Base-by-base conservation (phyloP, 2,113 vertebrate genomes). In the Osmerus mordax region DNA sequence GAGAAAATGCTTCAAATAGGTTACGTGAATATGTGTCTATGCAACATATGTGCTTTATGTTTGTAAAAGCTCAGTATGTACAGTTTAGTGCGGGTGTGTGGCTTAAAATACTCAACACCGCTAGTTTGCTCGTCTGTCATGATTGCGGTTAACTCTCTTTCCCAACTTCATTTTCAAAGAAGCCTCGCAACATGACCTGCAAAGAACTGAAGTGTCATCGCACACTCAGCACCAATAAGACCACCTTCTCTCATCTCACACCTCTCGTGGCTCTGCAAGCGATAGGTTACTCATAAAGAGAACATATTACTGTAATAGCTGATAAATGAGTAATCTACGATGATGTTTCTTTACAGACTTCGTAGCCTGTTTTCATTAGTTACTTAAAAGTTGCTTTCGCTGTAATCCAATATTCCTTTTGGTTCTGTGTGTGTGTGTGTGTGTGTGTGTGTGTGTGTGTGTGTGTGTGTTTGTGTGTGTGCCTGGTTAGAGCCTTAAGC, bases 161-260 rank as follows among this genome's bases (percentile, higher is more conserved):
- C n/a, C 64, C 11, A 51, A n/a, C 36, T 65, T 13, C 3, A 4
- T 65, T 19, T 65, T 41, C 16, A 13, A 16, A 72, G 65, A 75
- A 77, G 29, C 54, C 41, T 70, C 11, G 15, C 64, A 62, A 60
- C 61, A 55, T 3, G 78, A 80, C 63, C 65, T 70, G 14, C n/a
- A 55, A 65, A 65, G 21, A 79, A 36, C 5, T 7, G 32, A 36
- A 65, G 21, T 13, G 52, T 65, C 14, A 47, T 41, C 36, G 41
- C 64, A 16, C 32, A 21, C 19, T 3, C 1, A 36, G 18, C 19
- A 14, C 11, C 9, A 15, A 14, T 7, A 65, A 32, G 62, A n/a
- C 41, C 19, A 14, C 41, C 29, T 16, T 36, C 41, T 16, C 41
- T 19, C 62, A 63, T 25, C 4, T 28, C 23, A 14, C 59, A 0